Percentiles rank a stretch among this genome's conserved stretches.
These are phyloP conservation scores for Aspidiotus rigidus DNA, from an alignment of 2,888 invertebrate genomes.

Conservation along the genomic window DNA sequence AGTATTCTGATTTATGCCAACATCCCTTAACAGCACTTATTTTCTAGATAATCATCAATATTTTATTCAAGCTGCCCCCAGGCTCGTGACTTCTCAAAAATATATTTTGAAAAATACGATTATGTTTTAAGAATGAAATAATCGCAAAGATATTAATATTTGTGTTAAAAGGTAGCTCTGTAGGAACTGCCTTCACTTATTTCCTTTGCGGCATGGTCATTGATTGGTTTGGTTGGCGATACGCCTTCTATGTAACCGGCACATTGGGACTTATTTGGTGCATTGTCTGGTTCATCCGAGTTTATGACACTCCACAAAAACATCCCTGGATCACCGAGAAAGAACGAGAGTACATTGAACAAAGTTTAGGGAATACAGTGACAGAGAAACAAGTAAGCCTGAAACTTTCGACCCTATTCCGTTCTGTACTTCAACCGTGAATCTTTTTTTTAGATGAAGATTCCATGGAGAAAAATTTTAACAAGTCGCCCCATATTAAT, in stretches of 20 bases:
- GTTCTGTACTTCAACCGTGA: not conserved
- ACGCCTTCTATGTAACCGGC: conserved; percentile 59
- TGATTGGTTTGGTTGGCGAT: conserved; percentile 58
- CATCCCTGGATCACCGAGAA: conserved; percentile 55
- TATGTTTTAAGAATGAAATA: too few relatives aligned
- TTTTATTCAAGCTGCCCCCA: too few relatives aligned
- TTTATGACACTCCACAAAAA: conserved; percentile 54
- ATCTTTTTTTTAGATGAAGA: conserved; percentile 44
- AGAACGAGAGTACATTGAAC: conserved; percentile 53
- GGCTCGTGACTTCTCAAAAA: too few relatives aligned
- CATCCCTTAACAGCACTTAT: too few relatives aligned
- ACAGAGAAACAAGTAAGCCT: conserved; percentile 14
- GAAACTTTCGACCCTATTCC: not conserved
- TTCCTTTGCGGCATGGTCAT: conserved; percentile 61
- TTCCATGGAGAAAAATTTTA: conserved; percentile 56
- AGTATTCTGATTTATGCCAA: too few relatives aligned
- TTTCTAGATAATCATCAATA: too few relatives aligned
- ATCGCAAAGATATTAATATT: too few relatives aligned
- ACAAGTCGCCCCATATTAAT: conserved; percentile 56
- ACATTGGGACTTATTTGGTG: conserved; percentile 57
- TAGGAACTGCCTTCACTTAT: conserved; percentile 58
- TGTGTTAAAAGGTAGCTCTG: conserved; percentile 52
- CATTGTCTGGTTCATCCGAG: conserved; percentile 52
- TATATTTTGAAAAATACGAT: too few relatives aligned
- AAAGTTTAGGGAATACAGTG: conserved; percentile 47